Evolutionary conservation across 2,113 vertebrate species (phyloP).

Genomic region (Atherinomorus stipes): DNA sequence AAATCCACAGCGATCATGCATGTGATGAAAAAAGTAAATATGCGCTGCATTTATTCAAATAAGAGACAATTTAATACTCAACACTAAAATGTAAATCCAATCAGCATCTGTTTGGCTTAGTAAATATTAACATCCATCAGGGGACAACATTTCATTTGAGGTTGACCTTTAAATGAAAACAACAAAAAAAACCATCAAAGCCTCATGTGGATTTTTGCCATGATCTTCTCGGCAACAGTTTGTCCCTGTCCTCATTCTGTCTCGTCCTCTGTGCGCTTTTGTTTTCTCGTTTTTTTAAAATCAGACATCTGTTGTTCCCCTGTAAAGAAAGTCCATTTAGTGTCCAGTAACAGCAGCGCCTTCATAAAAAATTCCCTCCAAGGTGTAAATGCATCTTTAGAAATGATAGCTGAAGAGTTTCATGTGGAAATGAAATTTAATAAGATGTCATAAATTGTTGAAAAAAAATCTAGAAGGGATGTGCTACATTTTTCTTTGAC

Average conservation of each 20-base stretch:
- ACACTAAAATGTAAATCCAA: background rate
- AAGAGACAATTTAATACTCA: background rate
- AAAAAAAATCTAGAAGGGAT: background rate
- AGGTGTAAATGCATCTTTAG: slow-evolving; percentile 3
- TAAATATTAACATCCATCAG: slow-evolving; percentile 16
- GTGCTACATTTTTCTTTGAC: too few species aligned
- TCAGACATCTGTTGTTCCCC: slow-evolving; percentile 21
- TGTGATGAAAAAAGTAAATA: background rate
- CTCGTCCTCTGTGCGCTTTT: background rate
- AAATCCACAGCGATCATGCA: background rate
- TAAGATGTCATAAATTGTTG: slow-evolving; percentile 15
- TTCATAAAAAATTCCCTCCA: slow-evolving; percentile 15
- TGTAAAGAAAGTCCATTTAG: slow-evolving; percentile 7
- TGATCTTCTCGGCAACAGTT: slow-evolving; percentile 27
- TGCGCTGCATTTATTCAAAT: background rate
- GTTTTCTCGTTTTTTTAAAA: slow-evolving; percentile 5
- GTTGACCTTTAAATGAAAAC: slow-evolving; percentile 23
- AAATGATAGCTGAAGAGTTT: slow-evolving; percentile 10
- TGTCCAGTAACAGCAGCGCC: slow-evolving; percentile 1
- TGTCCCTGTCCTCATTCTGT: slow-evolving; percentile 33
- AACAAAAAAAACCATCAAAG: background rate
- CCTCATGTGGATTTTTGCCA: slow-evolving; percentile 2
- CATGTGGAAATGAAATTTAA: slow-evolving; percentile 3
- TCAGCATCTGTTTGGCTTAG: slow-evolving; percentile 5
- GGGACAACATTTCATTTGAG: slow-evolving; percentile 14